Evolutionary conservation across 2,113 vertebrate genomes (phyloP), one percentile per base, ranked within the genome.

Genomic region (Tauraco erythrolophus): DNA sequence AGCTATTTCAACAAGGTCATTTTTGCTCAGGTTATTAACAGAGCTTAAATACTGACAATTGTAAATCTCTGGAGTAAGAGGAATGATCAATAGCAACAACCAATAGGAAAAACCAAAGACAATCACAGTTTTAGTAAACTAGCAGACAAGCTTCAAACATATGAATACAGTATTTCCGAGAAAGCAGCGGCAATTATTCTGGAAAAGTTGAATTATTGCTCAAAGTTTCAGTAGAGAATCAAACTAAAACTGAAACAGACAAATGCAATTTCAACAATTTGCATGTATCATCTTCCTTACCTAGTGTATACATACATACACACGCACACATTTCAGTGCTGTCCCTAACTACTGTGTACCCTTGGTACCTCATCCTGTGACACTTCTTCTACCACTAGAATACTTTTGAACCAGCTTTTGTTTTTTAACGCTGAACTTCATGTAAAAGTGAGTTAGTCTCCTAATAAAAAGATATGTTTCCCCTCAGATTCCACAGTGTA

Each of bases 11-110:
- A 91, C 33, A 72, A 78, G 91, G 33, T 53, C 0, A 72, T 46
- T 89, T 88, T 94, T 95, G 53, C 54, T 85, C 31, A n/a, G 33
- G 18, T 83, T 80, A 84, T 92, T 93, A 94, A 82, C 11, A 81
- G 41, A 71, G n/a, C 39, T 77, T 72, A 89, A 89, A 83, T 65
- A 90, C 16, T n/a, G n/a, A 57, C 27, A 91, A 24, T 0, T 88
- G 5, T 30, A 77, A 65, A 48, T 84, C 14, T 77, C 31, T 58
- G 6, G 33, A 84, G 69, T 9, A 30, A 43, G 53, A 88, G 17
- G 24, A 91, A 76, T 12, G 16, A 71, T 43, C 31, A 86, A 58
- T 0, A 70, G 50, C 35, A 88, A 64, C 11, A 92, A 76, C 39
- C 45, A 71, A 22, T 0, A 37, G 3, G 15, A 88, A 76, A 58